Evolutionary conservation across 2,888 invertebrate genomes (phyloP).

Genomic region (Willowsia nigromaculata): DNA sequence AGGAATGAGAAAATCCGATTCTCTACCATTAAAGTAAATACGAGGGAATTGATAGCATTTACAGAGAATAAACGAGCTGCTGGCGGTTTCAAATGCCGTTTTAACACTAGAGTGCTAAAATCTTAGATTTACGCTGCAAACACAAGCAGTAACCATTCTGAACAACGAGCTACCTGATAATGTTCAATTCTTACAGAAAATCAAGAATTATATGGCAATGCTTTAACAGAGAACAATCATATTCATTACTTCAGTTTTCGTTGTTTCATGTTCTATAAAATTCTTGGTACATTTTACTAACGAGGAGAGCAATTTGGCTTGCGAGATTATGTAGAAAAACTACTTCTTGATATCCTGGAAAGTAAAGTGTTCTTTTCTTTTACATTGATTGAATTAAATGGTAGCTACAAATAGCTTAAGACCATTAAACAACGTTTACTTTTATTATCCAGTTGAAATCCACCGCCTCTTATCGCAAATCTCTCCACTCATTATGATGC

Average conservation of each 20-base stretch:
- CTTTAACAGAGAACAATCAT: no score
- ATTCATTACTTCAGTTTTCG: no score
- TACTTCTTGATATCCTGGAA: not conserved
- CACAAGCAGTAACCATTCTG: not conserved
- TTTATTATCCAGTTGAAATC: not conserved
- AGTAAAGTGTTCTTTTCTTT: not conserved
- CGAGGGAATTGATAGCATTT: slow-evolving; percentile 22
- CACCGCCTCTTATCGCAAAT: slow-evolving; percentile 1
- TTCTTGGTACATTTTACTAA: no score
- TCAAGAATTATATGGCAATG: no score
- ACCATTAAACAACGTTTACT: not conserved
- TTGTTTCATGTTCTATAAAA: no score
- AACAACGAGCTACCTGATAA: not conserved
- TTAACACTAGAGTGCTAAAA: not conserved
- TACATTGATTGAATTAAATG: not conserved
- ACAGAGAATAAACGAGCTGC: not conserved
- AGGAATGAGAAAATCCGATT: slow-evolving; percentile 48
- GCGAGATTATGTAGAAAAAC: not conserved
- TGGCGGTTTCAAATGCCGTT: not conserved
- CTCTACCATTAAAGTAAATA: slow-evolving; percentile 29
- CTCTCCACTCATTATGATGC: slow-evolving; percentile 9
- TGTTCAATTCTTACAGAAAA: not conserved
- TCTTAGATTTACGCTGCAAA: not conserved
- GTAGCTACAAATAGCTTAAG: not conserved
- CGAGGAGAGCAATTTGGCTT: not conserved